Evolutionary conservation across 1,140 invertebrate genomes (phyloP).

Genomic region (Gryon sp.): DNA sequence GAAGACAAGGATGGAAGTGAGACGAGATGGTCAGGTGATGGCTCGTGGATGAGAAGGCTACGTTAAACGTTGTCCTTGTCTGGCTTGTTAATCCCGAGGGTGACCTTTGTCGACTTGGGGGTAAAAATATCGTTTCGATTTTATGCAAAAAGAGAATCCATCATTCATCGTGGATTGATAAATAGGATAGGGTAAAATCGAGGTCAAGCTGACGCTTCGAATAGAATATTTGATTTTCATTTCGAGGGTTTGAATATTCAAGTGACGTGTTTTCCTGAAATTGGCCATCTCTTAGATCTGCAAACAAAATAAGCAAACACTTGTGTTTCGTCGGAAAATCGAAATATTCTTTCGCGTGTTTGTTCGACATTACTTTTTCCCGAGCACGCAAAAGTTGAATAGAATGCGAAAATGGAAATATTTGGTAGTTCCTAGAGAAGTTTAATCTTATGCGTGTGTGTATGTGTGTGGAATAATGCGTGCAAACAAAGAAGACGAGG

Average conservation of each 20-base stretch:
- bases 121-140: slow-evolving; percentile 41
- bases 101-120: slow-evolving; percentile 6
- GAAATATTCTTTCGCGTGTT: neutral
- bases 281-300: no score
- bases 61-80: neutral
- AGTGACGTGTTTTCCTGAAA: neutral
- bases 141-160: slow-evolving; percentile 59
- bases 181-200: slow-evolving; percentile 61
- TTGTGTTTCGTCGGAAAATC: neutral
- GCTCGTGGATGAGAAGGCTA: neutral
- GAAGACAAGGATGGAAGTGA: neutral
- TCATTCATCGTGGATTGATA: slow-evolving; percentile 49
- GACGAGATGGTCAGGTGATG: no score
- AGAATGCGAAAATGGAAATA: slow-evolving; percentile 42
- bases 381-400: slow-evolving; percentile 27
- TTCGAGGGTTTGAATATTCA: slow-evolving; percentile 41
- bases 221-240: slow-evolving; percentile 18
- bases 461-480: no score
- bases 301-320: no score
- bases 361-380: slow-evolving; percentile 24
- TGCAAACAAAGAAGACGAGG: no score
- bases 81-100: neutral
- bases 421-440: slow-evolving; percentile 4
- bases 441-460: neutral
- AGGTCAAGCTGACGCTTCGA: slow-evolving; percentile 41